These are phyloP conservation scores for Siderastrea siderea DNA, from an alignment of 92 coral and sea anemone species.

Conservation along the genomic window DNA sequence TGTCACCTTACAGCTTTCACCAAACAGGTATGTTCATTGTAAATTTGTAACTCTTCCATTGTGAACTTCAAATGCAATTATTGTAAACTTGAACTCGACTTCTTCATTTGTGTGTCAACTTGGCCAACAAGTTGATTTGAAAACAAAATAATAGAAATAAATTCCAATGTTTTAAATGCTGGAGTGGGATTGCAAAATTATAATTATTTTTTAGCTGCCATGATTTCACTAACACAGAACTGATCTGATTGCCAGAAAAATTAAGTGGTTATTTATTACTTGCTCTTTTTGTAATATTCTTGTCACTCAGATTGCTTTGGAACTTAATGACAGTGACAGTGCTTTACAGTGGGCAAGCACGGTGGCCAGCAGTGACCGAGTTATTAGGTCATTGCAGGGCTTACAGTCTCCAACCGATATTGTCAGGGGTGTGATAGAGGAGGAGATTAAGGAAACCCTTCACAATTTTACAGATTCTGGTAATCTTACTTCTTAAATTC, in stretches of 20 bases:
- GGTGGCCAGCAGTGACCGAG: not conserved
- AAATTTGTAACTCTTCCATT: not conserved
- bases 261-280: too few relatives aligned
- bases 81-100: too few relatives aligned
- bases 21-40: not conserved
- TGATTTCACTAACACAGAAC: too few relatives aligned
- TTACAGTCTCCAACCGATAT: not conserved
- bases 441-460: conserved; percentile 4
- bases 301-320: too few relatives aligned
- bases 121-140: too few relatives aligned
- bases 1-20: not conserved
- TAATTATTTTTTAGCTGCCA: not conserved
- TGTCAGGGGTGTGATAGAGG: not conserved
- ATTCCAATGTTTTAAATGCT: too few relatives aligned
- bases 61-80: too few relatives aligned
- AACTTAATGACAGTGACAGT: not conserved
- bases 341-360: not conserved
- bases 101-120: too few relatives aligned
- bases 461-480: not conserved
- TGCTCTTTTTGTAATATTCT: too few relatives aligned
- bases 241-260: too few relatives aligned
- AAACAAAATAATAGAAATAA: too few relatives aligned
- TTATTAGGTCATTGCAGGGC: not conserved
- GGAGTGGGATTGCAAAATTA: not conserved
- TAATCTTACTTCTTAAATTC: not conserved